Conservation (phyloP, 1,140 invertebrate genomes). For the Orussus abietinus region DNA sequence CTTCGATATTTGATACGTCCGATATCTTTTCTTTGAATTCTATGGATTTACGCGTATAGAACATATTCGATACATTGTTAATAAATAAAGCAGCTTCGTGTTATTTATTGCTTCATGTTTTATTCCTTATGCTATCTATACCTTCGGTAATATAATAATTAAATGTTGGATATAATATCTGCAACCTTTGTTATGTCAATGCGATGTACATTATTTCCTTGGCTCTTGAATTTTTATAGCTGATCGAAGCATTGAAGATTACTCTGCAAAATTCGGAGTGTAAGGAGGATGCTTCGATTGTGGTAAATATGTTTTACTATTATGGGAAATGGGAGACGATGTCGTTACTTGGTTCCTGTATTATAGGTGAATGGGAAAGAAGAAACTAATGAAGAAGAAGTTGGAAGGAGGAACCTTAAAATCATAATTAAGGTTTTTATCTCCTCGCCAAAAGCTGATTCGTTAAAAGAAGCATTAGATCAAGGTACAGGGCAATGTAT, state of each 20-base stretch:
- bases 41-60: too few relatives aligned
- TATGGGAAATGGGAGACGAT: slow-evolving; percentile 6
- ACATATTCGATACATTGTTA: too few relatives aligned
- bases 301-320: slow-evolving; percentile 30
- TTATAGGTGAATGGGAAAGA: slow-evolving; percentile 31
- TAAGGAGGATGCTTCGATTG: slow-evolving; percentile 21
- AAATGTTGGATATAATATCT: too few relatives aligned
- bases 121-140: too few relatives aligned
- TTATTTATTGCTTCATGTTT: too few relatives aligned
- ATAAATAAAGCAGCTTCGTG: too few relatives aligned
- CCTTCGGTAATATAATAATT: too few relatives aligned
- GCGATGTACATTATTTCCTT: too few relatives aligned
- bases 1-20: too few relatives aligned
- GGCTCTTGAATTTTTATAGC: too few relatives aligned
- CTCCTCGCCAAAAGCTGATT: slow-evolving; percentile 42
- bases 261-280: slow-evolving; percentile 57
- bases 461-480: slow-evolving; percentile 51
- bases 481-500: slow-evolving; percentile 42
- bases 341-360: slow-evolving; percentile 13
- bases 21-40: too few relatives aligned
- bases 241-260: slow-evolving; percentile 69
- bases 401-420: slow-evolving; percentile 57
- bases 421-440: slow-evolving; percentile 60
- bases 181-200: too few relatives aligned
- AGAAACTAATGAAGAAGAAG: slow-evolving; percentile 31